These are phyloP conservation scores for Mystacornis crossleyi DNA, from an alignment of 2,113 vertebrate genomes.

Conservation along the genomic window DNA sequence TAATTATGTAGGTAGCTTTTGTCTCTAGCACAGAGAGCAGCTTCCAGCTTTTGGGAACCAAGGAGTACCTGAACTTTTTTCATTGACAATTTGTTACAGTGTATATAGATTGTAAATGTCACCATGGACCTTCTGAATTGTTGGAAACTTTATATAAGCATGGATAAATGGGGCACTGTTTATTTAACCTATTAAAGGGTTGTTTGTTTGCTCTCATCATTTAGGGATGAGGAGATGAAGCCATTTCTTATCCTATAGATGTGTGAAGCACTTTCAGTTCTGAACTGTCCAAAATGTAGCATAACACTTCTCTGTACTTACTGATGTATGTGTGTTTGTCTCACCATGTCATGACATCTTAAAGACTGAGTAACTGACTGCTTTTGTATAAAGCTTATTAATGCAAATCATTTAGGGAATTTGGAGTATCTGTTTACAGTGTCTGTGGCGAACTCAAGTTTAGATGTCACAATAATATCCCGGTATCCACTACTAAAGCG, in stretches of 20 bases:
- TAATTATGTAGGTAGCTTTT: not conserved
- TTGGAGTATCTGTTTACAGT: constrained; percentile 9
- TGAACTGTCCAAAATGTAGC: constrained; percentile 46
- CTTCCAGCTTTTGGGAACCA: not conserved
- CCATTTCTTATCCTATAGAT: constrained; percentile 61
- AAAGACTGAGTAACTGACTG: not conserved
- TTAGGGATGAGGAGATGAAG: constrained; percentile 62
- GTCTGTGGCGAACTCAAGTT: constrained; percentile 2
- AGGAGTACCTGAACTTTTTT: not conserved
- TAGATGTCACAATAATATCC: not conserved
- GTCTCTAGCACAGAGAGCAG: not conserved
- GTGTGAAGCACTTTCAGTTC: constrained; percentile 69
- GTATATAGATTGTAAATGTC: constrained; percentile 23
- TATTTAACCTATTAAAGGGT: constrained; percentile 53
- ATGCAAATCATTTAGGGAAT: constrained; percentile 4
- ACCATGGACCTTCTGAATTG: not conserved
- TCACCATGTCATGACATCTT: not conserved
- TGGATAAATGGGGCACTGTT: constrained; percentile 52
- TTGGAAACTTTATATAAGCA: constrained; percentile 2
- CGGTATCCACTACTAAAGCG: constrained; percentile 14
- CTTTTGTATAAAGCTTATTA: constrained; percentile 22
- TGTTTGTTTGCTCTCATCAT: constrained; percentile 59
- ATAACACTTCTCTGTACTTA: constrained; percentile 34
- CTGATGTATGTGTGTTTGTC: constrained; percentile 33
- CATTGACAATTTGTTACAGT: constrained; percentile 19